Conservation (phyloP, 2,888 invertebrate genomes). For the Congeria kusceri region DNA sequence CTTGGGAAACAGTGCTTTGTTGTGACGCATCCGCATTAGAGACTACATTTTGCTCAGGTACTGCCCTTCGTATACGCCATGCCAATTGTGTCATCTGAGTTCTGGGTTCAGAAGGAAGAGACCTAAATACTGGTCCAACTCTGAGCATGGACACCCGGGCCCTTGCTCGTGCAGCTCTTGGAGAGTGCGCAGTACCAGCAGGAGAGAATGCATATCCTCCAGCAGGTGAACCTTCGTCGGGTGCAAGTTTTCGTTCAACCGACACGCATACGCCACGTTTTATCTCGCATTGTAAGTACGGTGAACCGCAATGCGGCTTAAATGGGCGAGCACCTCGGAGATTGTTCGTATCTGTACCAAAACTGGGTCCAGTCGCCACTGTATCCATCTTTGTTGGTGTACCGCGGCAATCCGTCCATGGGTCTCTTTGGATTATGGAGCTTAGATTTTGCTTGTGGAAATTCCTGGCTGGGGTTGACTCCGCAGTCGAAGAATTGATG, state of each 20-base stretch:
- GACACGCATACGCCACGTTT: slow-evolving; percentile 37
- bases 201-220: not conserved
- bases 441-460: slow-evolving; percentile 45
- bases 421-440: slow-evolving; percentile 41
- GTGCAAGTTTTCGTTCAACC: slow-evolving; percentile 4
- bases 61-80: not conserved
- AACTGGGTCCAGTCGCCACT: slow-evolving; percentile 47
- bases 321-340: slow-evolving; percentile 58
- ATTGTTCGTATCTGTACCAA: slow-evolving; percentile 52
- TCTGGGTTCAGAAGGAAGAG: slow-evolving; percentile 39
- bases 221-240: not conserved
- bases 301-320: slow-evolving; percentile 49
- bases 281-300: slow-evolving; percentile 51
- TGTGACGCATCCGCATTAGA: slow-evolving; percentile 10
- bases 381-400: slow-evolving; percentile 57
- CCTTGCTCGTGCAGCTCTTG: slow-evolving; percentile 3
- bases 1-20: slow-evolving; percentile 2
- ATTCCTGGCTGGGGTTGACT: slow-evolving; percentile 59
- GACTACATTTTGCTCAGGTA: not conserved
- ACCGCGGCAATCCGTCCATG: slow-evolving; percentile 50
- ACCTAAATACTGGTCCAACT: slow-evolving; percentile 35
- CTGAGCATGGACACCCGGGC: slow-evolving; percentile 17
- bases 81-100: slow-evolving; percentile 22
- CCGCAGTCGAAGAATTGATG: slow-evolving; percentile 53
- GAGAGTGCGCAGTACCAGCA: not conserved